Evolutionary conservation across 2,888 invertebrate genomes (phyloP).

Genomic region (Anthophora plumipes): DNA sequence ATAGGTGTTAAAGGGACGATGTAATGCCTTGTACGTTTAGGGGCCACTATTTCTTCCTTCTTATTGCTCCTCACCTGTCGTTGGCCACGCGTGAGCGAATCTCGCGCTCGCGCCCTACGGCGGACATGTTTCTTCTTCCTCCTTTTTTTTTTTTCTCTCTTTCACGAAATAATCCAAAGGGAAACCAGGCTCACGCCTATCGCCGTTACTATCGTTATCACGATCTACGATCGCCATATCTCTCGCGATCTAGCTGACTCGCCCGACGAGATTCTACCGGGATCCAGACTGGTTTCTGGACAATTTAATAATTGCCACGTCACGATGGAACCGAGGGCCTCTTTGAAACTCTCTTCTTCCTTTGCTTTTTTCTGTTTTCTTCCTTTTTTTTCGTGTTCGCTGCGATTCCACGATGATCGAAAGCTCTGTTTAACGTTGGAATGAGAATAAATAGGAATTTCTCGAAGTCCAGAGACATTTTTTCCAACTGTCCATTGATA

Average conservation of each 20-base stretch:
- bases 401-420: neutral
- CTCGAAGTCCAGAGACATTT: no score
- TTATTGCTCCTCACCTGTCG: conserved; percentile 68
- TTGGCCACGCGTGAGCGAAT: conserved; percentile 65
- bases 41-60: conserved; percentile 60
- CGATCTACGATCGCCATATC: conserved; percentile 60
- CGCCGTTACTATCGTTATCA: conserved; percentile 54
- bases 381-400: no score
- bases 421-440: neutral
- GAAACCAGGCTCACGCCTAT: conserved; percentile 45
- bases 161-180: neutral
- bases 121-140: conserved; percentile 53
- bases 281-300: conserved; percentile 21
- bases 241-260: conserved; percentile 11
- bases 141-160: conserved; percentile 27
- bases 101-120: conserved; percentile 45
- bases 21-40: conserved; percentile 46
- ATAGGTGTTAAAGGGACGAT: conserved; percentile 53
- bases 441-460: neutral
- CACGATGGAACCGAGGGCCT: neutral
- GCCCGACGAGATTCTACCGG: conserved; percentile 41
- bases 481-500: no score
- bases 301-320: conserved; percentile 49
- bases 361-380: no score
- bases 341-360: neutral